Conservation (phyloP, 2,113 vertebrate genomes). For the Trematocara unimaculatum region DNA sequence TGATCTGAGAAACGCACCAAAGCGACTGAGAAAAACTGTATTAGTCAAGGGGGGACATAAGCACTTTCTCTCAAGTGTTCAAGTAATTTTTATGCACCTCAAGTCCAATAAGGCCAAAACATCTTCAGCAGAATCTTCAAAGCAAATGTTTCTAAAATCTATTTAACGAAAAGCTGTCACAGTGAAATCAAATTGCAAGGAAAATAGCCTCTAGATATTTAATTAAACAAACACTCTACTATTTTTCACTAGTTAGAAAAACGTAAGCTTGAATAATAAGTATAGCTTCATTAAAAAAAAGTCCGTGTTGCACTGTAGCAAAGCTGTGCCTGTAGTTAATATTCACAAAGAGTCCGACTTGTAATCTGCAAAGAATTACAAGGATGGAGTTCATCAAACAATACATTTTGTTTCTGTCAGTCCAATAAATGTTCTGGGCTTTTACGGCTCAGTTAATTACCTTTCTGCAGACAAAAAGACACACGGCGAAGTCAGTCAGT, state of each 20-base stretch:
- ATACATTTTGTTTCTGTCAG: neutral
- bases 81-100: neutral
- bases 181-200: neutral
- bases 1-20: too few species aligned
- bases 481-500: neutral
- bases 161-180: neutral
- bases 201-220: neutral
- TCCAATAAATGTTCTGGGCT: neutral
- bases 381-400: neutral
- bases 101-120: neutral
- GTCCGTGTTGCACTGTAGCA: neutral
- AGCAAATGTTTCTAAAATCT: neutral
- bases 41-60: neutral
- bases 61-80: neutral
- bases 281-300: neutral
- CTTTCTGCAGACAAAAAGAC: neutral
- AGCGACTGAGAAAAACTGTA: too few species aligned
- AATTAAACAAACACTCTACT: neutral
- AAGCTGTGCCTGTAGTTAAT: neutral
- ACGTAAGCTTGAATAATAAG: neutral
- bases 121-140: neutral
- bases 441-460: slow-evolving; percentile 28
- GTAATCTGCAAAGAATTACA: neutral
- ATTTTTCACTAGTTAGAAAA: neutral
- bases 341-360: neutral